Evolutionary conservation across 1,140 invertebrate species (phyloP), one percentile per base, ranked within the genome.

Genomic region (Zaprionus kolodkinae): DNA sequence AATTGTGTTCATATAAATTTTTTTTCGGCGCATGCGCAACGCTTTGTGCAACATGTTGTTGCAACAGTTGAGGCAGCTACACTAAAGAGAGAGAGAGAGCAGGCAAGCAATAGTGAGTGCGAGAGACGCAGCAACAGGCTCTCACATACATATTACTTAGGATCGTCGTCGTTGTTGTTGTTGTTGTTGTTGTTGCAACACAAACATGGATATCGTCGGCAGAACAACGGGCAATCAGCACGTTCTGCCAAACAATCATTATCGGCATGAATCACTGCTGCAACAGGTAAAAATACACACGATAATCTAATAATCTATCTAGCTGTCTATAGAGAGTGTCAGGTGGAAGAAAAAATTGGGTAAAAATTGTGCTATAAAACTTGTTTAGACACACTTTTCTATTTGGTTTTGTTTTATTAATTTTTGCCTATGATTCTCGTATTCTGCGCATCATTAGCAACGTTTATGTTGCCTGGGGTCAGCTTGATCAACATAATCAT

Each of bases 241-340:
- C 78, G 81, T 83, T 77, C 85, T 92, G 79, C 87, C 91, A 59
- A 92, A 92, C 75, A 92, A 92, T 83, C 91, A 92, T 75, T 92
- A 86, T 92, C 91, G 91, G 11, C 84, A 92, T 89, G 91, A 92
- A 70, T 92, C 91, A 68, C 65, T 89, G 59, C 66, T 85, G 78
- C 91, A 92, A 87, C 91, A 92, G 91, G 91, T 92, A 92, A 92
- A 92, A 21, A 21, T 21, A 21, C 21, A 72, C 72, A 68, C 43
- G 30, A 76, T 76, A 76, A 76, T 71, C 56, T n/a, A n/a, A 76
- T 15, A 15, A n/a, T n/a, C 17, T 43, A 21, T 21, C 21, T 21
- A 2, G 1, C 15, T 7, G 17, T 12, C 45, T 21, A 17, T 1
- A 50, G 15, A 50, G 4, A 12, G 45, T 12, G 45, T n/a, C 21